Percentiles rank a stretch among this genome's conserved stretches.
Conservation (phyloP, 2,888 invertebrate genomes). For the Lithophane socia region DNA sequence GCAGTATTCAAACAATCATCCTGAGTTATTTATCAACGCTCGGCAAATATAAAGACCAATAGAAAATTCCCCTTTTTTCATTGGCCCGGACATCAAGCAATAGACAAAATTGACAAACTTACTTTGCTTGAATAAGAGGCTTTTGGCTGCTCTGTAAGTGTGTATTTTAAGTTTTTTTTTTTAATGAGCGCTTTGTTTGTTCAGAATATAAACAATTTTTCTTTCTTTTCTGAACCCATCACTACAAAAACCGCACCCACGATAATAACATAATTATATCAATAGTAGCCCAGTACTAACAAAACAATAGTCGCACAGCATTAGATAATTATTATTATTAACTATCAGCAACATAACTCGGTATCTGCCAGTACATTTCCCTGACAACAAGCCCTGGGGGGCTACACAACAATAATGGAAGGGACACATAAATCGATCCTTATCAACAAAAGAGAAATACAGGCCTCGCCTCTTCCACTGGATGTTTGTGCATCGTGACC, state of each 20-base stretch:
- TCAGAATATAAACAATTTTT: no score
- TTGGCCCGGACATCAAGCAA: no score
- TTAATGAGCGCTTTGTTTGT: no score
- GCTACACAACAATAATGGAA: conserved; percentile 68
- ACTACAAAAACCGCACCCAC: background rate
- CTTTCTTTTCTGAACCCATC: no score
- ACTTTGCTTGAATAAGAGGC: no score
- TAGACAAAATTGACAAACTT: no score
- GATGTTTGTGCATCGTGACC: conserved; percentile 85
- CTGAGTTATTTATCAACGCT: background rate
- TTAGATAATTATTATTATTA: conserved; percentile 31
- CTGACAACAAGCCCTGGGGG: conserved; percentile 76
- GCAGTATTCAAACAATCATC: background rate
- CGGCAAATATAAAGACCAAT: background rate
- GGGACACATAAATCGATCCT: conserved; percentile 69
- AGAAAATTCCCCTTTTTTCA: background rate
- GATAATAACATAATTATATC: background rate
- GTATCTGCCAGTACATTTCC: conserved; percentile 56
- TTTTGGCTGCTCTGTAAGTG: no score
- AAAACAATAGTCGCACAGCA: conserved; percentile 28
- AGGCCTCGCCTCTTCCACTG: conserved; percentile 71
- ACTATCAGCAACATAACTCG: conserved; percentile 15
- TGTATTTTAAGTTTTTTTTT: no score
- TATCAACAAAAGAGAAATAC: conserved; percentile 77
- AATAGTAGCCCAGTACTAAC: background rate